Evolutionary conservation across 2,113 vertebrate genomes (phyloP).

Genomic region (Buteo buteo): DNA sequence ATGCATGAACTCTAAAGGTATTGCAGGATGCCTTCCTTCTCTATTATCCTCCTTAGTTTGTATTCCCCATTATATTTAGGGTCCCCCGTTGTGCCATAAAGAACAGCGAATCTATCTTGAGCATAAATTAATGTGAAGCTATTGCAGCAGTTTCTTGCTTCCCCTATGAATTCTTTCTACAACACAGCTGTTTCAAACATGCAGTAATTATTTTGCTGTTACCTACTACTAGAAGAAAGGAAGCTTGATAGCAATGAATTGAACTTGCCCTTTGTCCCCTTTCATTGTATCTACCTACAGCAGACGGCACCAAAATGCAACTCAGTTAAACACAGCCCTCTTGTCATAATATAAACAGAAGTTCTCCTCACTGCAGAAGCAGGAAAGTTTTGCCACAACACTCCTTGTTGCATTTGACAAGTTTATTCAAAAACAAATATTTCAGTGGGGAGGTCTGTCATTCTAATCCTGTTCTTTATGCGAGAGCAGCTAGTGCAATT

Average conservation of each 20-base stretch:
- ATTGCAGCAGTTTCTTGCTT: not conserved
- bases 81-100: not conserved
- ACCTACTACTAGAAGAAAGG: constrained; percentile 10
- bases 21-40: not conserved
- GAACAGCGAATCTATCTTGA: not conserved
- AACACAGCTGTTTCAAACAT: not conserved
- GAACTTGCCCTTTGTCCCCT: not conserved
- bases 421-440: constrained; percentile 50
- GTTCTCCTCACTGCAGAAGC: not conserved
- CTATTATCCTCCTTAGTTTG: constrained; percentile 14
- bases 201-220: constrained; percentile 1
- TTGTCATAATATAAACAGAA: not conserved
- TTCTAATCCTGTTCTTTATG: constrained; percentile 29
- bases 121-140: constrained; percentile 16
- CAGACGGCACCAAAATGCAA: not conserved
- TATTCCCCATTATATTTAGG: constrained; percentile 3
- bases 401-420: constrained; percentile 39
- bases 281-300: constrained; percentile 22
- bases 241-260: not conserved
- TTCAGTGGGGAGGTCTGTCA: constrained; percentile 38
- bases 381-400: constrained; percentile 21
- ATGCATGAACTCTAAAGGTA: not conserved
- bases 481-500: constrained; percentile 39
- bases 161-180: not conserved
- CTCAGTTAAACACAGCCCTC: constrained; percentile 39